Evolutionary conservation across 2,888 invertebrate species (phyloP), one percentile per base, ranked within the genome.

Genomic region (Chirona hameri): DNA sequence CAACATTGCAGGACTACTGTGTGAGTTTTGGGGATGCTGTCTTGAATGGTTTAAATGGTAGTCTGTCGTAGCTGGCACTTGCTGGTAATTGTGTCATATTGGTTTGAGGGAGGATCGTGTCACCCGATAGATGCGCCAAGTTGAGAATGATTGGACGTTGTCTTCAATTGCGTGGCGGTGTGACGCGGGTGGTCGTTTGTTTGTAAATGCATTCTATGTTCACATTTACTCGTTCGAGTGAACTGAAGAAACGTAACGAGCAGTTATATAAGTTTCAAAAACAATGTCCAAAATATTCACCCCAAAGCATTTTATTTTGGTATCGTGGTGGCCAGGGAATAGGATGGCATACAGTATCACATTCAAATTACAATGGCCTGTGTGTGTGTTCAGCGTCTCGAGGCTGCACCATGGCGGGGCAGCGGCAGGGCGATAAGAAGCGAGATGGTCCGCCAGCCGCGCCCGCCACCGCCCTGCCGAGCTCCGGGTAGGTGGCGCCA

Each of bases 11-110:
- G 15, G 18, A 15, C 27, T 57, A 48, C 12, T 24, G 39, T 21
- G 87, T 87, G 72, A 72, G 72, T 31, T 29, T 5, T 10, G n/a
- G 24, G n/a, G 65, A 10, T 7, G 57, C 24, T 18, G 7, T 24
- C 57, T 24, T 18, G 57, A 4, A 7, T 7, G 57, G 21, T 7
- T 7, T 0, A 18, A 9, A 21, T n/a, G 60, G 83, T 89, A 88
- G 85, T 86, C 87, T 82, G 86, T 87, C 83, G 89, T 89, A 86
- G 86, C 88, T 83, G 86, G 90, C 84, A 86, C 87, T 15, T 87
- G 88, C 79, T 91, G 91, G 91, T 87, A 88, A 65, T n/a, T n/a
- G 88, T 88, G 84, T 60, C 10, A 60, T 5, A n/a, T 21, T n/a
- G 60, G n/a, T 24, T n/a, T 21, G 21, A 27, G 0, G 27, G 24